Base-by-base conservation (phyloP, 2,113 vertebrate species). In the Polyodon spathula region DNA sequence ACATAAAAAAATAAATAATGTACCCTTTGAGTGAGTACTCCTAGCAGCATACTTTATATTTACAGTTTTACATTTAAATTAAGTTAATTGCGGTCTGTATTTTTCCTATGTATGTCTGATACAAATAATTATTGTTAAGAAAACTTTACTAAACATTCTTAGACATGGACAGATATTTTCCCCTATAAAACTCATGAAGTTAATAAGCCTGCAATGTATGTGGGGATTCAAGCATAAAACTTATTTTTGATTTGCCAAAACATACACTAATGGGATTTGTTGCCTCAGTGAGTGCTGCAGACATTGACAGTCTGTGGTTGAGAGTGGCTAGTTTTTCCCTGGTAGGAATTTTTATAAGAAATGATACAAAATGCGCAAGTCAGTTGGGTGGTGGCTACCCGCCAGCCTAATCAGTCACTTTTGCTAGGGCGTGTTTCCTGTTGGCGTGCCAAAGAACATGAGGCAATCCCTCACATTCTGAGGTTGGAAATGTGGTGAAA, bases 391-490 rank as follows among this genome's bases (percentile, higher is more conserved):
- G 15, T 12, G 42, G 41, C 61, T 46, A n/a, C 1, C 57, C 54
- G 61, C 60, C 54, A 56, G 40, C 52, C 37, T 48, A 58, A 54
- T 59, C 41, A 59, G 57, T 46, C 59, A 63, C 66, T 64, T 63
- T 62, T 62, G 73, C 68, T 67, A 43, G 64, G 56, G 48, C 65
- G 72, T 69, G 51, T 41, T 66, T 62, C 58, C 52, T 5, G 5
- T 69, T 37, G 51, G 65, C 56, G 54, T 57, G 57, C 66, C 60
- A 69, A 71, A 56, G 66, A 76, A 72, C 56, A 61, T 39, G 58
- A 75, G 48, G 54, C 60, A 63, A 63, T 63, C 56, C 46, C n/a
- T 50, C 4, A 12, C 11, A 68, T 64, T 57, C 52, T 42, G 55
- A 58, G 39, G n/a, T n/a, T 48, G 57, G 41, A 63, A 64, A 67